These are phyloP conservation scores for Drosophila pseudotalamancana DNA, from an alignment of 2,888 invertebrate species.

Conservation along the genomic window DNA sequence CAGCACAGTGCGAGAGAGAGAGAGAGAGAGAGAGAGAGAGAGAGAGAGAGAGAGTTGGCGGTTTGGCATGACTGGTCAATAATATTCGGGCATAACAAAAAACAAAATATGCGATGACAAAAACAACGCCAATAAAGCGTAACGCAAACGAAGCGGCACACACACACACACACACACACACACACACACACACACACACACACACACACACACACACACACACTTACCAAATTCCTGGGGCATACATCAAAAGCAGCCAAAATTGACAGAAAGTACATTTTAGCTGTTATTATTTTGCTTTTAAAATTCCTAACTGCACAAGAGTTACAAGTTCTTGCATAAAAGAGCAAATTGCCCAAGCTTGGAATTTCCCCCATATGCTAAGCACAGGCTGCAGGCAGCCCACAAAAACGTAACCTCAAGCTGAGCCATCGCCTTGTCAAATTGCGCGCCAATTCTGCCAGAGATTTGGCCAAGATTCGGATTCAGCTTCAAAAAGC, in stretches of 20 bases:
- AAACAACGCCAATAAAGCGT: slow-evolving; percentile 65
- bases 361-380: slow-evolving; percentile 61
- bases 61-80: slow-evolving; percentile 58
- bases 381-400: slow-evolving; percentile 15
- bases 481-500: slow-evolving; percentile 29
- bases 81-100: slow-evolving; percentile 71
- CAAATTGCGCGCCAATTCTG: slow-evolving; percentile 81
- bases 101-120: slow-evolving; percentile 63
- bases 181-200: background rate
- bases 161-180: slow-evolving; percentile 15
- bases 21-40: background rate
- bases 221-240: slow-evolving; percentile 53
- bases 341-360: slow-evolving; percentile 30
- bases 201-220: background rate
- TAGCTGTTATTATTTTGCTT: slow-evolving; percentile 8
- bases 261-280: slow-evolving; percentile 19
- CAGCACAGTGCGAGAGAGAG: background rate
- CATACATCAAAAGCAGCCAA: slow-evolving; percentile 2
- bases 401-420: slow-evolving; percentile 24
- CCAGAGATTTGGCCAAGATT: slow-evolving; percentile 56
- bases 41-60: background rate
- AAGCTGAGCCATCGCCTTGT: slow-evolving; percentile 30
- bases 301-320: slow-evolving; percentile 2
- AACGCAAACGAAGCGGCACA: slow-evolving; percentile 50
- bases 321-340: slow-evolving; percentile 18